These are phyloP conservation scores for Vulpes lagopus DNA, from an alignment of 2,113 vertebrate genomes.

Conservation along the genomic window DNA sequence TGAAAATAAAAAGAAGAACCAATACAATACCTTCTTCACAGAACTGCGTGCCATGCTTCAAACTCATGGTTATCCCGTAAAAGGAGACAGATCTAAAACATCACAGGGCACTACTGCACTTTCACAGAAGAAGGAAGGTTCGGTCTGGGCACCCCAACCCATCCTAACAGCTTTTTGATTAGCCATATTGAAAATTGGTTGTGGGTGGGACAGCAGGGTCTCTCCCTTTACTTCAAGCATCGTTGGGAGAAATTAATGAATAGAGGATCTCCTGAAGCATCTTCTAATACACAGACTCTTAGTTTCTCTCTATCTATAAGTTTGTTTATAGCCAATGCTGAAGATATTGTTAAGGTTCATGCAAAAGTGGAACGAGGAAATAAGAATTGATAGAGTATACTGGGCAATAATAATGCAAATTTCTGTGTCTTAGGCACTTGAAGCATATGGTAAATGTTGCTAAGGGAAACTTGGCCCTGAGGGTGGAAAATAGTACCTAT, in stretches of 20 bases:
- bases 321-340: constrained; percentile 3
- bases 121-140: constrained; percentile 95
- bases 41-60: constrained; percentile 93
- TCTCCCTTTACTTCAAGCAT: neutral
- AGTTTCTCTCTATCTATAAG: neutral
- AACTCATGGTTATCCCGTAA: constrained; percentile 90
- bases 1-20: constrained; percentile 92
- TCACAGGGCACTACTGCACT: constrained; percentile 91
- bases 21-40: constrained; percentile 92
- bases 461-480: neutral
- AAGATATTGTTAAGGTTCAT: neutral
- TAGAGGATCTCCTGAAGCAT: neutral
- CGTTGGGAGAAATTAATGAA: neutral
- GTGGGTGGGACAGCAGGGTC: neutral
- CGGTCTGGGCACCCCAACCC: neutral
- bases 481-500: neutral
- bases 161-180: neutral
- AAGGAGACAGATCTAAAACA: constrained; percentile 93
- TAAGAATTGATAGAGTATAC: neutral
- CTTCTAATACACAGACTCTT: neutral
- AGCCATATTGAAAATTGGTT: constrained; percentile 15
- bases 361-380: constrained; percentile 50
- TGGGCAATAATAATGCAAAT: neutral
- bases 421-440: neutral
- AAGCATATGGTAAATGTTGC: neutral